A percentile compares a stretch with the other conserved stretches of the same genome.
Conservation (phyloP, 2,797 vertebrate species). For the Melanotaenia nigrans region DNA sequence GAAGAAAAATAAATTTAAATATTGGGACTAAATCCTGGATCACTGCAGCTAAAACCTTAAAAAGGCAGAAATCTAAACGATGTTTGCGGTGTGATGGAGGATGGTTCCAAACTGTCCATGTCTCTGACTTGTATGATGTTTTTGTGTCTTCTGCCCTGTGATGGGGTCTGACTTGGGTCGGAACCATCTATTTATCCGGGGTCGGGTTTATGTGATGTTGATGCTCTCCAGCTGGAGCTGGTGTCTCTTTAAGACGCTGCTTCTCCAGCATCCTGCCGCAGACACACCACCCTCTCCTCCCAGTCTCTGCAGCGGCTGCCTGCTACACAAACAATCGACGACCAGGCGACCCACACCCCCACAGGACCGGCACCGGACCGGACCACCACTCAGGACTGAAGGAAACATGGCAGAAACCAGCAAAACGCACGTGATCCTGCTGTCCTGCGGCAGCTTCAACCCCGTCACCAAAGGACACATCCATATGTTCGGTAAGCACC, state of each 20-base stretch:
- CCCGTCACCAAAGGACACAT: slow-evolving; percentile 97
- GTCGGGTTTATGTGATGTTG: neutral
- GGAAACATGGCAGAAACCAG: slow-evolving; percentile 89
- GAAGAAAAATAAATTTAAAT: no score
- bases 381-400: slow-evolving; percentile 5
- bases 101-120: no score
- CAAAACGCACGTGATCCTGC: slow-evolving; percentile 95
- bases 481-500: slow-evolving; percentile 95
- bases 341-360: neutral
- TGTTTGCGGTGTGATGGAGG: no score
- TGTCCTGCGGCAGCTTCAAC: slow-evolving; percentile 97
- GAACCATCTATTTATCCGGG: no score
- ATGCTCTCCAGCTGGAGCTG: neutral
- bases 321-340: slow-evolving; percentile 11
- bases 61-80: no score
- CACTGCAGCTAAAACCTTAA: no score
- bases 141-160: no score
- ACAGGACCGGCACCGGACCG: slow-evolving; percentile 36
- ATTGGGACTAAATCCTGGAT: no score
- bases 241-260: slow-evolving; percentile 25
- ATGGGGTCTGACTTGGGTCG: no score
- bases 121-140: no score
- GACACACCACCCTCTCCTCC: slow-evolving; percentile 1
- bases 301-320: slow-evolving; percentile 25
- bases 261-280: slow-evolving; percentile 25